Conservation (phyloP, 1,140 invertebrate genomes). For the Myzus persicae region DNA sequence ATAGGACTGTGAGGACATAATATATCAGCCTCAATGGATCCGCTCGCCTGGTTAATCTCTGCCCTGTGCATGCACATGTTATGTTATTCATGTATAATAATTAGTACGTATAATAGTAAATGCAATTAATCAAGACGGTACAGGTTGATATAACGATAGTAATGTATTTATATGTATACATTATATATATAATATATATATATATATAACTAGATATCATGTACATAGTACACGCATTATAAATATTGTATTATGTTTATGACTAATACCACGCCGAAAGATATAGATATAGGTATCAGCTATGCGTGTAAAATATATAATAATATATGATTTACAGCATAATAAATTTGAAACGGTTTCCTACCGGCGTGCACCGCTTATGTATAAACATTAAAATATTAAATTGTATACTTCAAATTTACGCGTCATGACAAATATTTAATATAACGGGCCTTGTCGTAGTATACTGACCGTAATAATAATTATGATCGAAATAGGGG, state of each 20-base stretch:
- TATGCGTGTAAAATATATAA: neutral
- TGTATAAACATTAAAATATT: neutral
- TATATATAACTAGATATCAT: too few species aligned
- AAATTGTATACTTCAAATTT: neutral
- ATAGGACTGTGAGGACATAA: too few species aligned
- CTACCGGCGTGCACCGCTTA: neutral
- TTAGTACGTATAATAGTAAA: neutral
- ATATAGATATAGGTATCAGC: neutral
- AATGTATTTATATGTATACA: neutral
- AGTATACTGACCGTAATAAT: neutral
- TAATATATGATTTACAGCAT: neutral
- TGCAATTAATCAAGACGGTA: neutral
- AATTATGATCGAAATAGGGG: neutral
- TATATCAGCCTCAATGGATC: too few species aligned
- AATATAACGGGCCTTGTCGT: neutral
- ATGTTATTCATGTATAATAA: neutral
- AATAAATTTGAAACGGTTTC: slow-evolving; percentile 35
- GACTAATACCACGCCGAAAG: neutral
- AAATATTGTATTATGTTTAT: neutral
- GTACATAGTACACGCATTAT: neutral
- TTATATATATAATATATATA: too few species aligned
- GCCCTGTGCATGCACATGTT: too few species aligned
- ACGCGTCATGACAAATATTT: neutral
- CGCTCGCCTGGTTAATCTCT: too few species aligned
- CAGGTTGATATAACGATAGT: neutral